Evolutionary conservation across 2,113 vertebrate genomes (phyloP).

Genomic region (Gobiocypris rarus): DNA sequence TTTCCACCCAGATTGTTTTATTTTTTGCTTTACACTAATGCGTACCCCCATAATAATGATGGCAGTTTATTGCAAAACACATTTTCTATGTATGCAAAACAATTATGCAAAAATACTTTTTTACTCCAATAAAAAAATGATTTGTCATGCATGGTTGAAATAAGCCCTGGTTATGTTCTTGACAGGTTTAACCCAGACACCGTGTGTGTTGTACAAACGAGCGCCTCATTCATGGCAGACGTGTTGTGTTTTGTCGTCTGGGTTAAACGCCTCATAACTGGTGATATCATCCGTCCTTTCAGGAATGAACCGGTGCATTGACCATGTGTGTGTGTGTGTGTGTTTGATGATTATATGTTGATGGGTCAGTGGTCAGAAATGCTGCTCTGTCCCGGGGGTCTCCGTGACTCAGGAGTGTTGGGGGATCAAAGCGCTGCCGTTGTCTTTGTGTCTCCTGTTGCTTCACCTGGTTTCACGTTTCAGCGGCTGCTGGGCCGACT

Average conservation of each 20-base stretch:
- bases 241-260: background rate
- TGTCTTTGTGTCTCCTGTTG: too few species aligned
- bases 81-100: too few species aligned
- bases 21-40: background rate
- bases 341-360: too few species aligned
- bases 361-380: too few species aligned
- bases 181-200: background rate
- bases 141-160: background rate
- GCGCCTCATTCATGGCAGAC: background rate
- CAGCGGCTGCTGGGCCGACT: too few species aligned
- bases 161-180: background rate
- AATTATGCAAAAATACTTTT: too few species aligned
- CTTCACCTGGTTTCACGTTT: too few species aligned
- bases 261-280: background rate
- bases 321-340: constrained; percentile 20
- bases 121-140: too few species aligned
- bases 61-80: background rate
- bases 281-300: constrained; percentile 15
- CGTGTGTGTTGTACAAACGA: background rate
- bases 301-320: constrained; percentile 16
- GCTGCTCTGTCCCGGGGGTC: too few species aligned
- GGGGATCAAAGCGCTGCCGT: too few species aligned
- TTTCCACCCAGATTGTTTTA: background rate
- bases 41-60: background rate
- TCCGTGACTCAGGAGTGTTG: too few species aligned